A percentile compares a stretch with the other conserved stretches of the same genome.
Conservation (phyloP, 2,888 invertebrate genomes). For the Geophilus truncorum region DNA sequence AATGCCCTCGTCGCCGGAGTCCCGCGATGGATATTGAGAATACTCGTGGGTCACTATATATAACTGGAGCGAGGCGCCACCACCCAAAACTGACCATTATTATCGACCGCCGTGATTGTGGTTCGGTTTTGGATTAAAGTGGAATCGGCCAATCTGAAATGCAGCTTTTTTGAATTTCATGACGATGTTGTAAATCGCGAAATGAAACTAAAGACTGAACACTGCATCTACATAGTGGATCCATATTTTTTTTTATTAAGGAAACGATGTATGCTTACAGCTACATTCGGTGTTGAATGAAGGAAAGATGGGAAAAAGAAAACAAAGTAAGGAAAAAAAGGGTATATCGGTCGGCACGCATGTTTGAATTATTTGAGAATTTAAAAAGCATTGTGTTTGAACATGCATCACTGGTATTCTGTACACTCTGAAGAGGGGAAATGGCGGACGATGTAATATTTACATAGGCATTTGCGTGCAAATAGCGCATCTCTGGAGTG, state of each 20-base stretch:
- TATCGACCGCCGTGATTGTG: background rate
- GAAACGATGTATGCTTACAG: background rate
- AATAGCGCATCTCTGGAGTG: background rate
- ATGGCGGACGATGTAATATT: conserved; percentile 11
- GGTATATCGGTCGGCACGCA: background rate
- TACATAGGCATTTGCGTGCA: conserved; percentile 25
- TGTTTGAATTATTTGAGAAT: conserved; percentile 10
- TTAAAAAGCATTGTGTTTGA: conserved; percentile 27
- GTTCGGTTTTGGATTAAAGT: background rate
- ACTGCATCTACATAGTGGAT: background rate
- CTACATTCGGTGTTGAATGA: background rate
- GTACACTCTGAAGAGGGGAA: background rate
- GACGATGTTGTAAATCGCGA: background rate
- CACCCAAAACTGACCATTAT: background rate
- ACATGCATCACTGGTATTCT: background rate
- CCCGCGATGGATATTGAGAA: conserved; percentile 19
- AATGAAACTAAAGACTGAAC: too few species aligned
- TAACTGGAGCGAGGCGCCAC: background rate
- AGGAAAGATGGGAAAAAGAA: background rate
- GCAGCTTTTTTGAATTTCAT: background rate
- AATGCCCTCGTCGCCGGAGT: conserved; percentile 6
- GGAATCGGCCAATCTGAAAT: background rate
- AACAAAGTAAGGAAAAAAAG: background rate
- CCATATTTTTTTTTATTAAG: background rate
- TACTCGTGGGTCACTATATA: conserved; percentile 13